phyloP scores from a whole-genome alignment of 2,888 invertebrate genomes.

The Marronus borbonicus region DNA sequence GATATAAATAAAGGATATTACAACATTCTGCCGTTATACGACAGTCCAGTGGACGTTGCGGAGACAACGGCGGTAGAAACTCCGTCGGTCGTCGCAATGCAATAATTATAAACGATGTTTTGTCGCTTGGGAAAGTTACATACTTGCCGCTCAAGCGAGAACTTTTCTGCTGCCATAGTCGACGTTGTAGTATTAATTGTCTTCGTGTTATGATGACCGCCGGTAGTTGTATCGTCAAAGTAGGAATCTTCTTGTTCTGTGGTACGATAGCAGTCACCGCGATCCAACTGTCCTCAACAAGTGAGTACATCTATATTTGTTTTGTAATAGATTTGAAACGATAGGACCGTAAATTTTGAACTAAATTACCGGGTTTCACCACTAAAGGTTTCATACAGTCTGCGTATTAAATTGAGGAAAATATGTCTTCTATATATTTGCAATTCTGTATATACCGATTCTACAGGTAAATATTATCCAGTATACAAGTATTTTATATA shows the following conservation, averaged over 20 bases:
- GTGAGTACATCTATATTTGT: constrained; percentile 16
- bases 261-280: neutral
- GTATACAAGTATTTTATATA: too few relatives aligned
- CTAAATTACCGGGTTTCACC: too few relatives aligned
- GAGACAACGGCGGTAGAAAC: constrained; percentile 20
- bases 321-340: too few relatives aligned
- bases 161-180: constrained; percentile 22
- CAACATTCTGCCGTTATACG: constrained; percentile 9
- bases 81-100: constrained; percentile 21
- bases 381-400: too few relatives aligned
- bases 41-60: too few relatives aligned
- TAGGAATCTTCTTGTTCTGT: constrained; percentile 20
- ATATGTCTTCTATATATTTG: too few relatives aligned
- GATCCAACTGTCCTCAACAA: neutral
- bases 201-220: constrained; percentile 33
- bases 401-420: too few relatives aligned
- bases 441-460: too few relatives aligned
- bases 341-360: too few relatives aligned
- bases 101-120: constrained; percentile 30
- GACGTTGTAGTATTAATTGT: constrained; percentile 7
- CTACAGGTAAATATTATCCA: too few relatives aligned
- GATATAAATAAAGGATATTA: constrained; percentile 33
- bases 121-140: constrained; percentile 40
- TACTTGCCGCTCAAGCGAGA: constrained; percentile 13
- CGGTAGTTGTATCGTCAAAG: constrained; percentile 13